Conservation (phyloP, 2,888 invertebrate genomes). For the Periphyllus acericola region DNA sequence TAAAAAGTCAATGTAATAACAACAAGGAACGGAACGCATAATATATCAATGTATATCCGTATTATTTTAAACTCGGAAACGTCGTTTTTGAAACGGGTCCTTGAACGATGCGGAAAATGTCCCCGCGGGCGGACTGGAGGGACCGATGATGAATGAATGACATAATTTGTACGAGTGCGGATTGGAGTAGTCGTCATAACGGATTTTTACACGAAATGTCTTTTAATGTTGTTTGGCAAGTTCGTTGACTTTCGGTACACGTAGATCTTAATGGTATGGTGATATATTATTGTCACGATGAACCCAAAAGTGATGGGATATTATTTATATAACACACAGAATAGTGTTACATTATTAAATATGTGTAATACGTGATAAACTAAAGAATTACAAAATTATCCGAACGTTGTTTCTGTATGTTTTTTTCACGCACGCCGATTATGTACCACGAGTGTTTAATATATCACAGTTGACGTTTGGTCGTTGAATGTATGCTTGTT, state of each 20-base stretch:
- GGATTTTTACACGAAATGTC: background rate
- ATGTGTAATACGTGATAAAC: background rate
- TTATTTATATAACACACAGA: constrained; percentile 2
- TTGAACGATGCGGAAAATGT: background rate
- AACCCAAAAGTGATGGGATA: background rate
- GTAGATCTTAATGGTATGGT: background rate
- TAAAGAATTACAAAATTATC: too few species aligned
- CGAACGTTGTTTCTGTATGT: too few species aligned
- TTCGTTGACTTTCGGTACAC: background rate
- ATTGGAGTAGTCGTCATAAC: background rate
- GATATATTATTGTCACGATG: background rate
- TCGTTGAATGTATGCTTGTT: too few species aligned
- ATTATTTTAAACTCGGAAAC: background rate
- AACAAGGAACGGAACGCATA: background rate
- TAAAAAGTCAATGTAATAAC: background rate
- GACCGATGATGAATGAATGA: background rate
- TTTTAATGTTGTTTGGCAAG: constrained; percentile 8
- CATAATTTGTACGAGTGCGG: background rate
- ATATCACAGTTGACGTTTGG: too few species aligned
- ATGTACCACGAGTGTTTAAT: too few species aligned
- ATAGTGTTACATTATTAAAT: background rate
- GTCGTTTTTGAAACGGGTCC: background rate
- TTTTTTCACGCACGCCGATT: too few species aligned
- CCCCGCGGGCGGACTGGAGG: background rate
- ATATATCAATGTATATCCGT: background rate